phyloP scores from a whole-genome alignment of 2,888 invertebrate genomes.

The Latheticus oryzae region DNA sequence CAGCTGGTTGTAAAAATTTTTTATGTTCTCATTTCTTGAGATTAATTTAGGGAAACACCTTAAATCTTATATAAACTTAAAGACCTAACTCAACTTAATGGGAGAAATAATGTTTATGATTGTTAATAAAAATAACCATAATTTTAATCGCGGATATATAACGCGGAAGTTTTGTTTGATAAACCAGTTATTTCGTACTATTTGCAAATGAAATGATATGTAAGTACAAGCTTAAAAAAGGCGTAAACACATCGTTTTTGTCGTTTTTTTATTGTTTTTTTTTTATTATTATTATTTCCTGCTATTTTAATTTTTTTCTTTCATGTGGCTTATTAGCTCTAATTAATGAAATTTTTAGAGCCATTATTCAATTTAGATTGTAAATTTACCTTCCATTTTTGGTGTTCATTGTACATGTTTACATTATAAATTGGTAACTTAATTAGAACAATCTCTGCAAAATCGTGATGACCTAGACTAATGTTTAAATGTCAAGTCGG shows the following conservation, averaged over 20 bases:
- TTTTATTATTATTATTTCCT: not conserved
- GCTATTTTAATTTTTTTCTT: not conserved
- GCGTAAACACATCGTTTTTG: conserved; percentile 13
- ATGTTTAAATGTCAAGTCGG: conserved; percentile 24
- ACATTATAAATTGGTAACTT: conserved; percentile 17
- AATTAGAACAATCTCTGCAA: conserved; percentile 16
- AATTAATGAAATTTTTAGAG: conserved; percentile 1
- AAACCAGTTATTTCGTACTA: conserved; percentile 4
- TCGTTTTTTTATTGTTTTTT: not conserved
- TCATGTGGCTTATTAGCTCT: not conserved
- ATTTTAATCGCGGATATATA: conserved; percentile 2
- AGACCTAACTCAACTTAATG: too few relatives aligned
- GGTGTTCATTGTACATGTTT: not conserved
- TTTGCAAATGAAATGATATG: too few relatives aligned
- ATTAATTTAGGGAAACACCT: too few relatives aligned
- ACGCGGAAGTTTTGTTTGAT: too few relatives aligned
- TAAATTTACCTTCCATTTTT: conserved; percentile 9
- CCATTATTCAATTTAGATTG: too few relatives aligned
- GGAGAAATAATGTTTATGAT: too few relatives aligned
- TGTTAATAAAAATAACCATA: too few relatives aligned
- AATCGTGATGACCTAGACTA: conserved; percentile 22
- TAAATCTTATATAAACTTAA: too few relatives aligned
- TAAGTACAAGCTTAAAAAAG: not conserved
- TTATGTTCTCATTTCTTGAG: too few relatives aligned
- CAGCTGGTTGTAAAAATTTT: too few relatives aligned